Evolutionary conservation across 2,888 invertebrate species (phyloP), one percentile per base, ranked within the genome.

Genomic region (Tachystola acroxantha): DNA sequence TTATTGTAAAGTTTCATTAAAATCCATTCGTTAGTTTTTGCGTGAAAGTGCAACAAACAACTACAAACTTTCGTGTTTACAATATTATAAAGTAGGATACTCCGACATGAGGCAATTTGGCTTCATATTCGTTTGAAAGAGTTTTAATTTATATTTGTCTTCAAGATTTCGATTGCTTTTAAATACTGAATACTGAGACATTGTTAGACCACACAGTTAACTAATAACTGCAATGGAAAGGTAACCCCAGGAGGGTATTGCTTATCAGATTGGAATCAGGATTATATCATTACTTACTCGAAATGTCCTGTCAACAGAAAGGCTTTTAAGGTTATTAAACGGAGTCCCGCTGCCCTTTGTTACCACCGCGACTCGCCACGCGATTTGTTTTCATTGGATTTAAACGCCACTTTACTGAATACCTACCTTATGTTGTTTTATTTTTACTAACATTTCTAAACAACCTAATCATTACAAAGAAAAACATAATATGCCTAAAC

Each of bases 251-350:
- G 11, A 12, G 27, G 11, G 12, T 12, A 11, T 10, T 27, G 3
- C 9, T 24, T 24, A 24, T 24, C 24, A 27, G 6, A 40, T 37
- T 31, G 20, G 37, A 42, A 37, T 45, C 45, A 39, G 48, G 47
- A 47, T 59, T 53, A 51, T 58, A 52, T 57, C 54, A 56, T 46
- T 34, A n/a, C 2, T 46, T 34, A n/a, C 2, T 19, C 16, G 24
- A 34, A n/a, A 34, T 10, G 14, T 25, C 20, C 53, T 38, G 39
- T 36, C 48, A 53, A 66, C 64, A 59, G 61, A 66, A 60, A 66
- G 57, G 55, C 70, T 76, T 72, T 75, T 64, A 67, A 55, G 54
- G 44, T 55, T 60, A 64, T 66, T 61, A 69, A 54, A 52, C 34
- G 43, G 34, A 20, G 5, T 16, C 30, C 29, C 34, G 36, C 32